Evolutionary conservation across 2,888 invertebrate species (phyloP).

Genomic region (Acleris cristana): DNA sequence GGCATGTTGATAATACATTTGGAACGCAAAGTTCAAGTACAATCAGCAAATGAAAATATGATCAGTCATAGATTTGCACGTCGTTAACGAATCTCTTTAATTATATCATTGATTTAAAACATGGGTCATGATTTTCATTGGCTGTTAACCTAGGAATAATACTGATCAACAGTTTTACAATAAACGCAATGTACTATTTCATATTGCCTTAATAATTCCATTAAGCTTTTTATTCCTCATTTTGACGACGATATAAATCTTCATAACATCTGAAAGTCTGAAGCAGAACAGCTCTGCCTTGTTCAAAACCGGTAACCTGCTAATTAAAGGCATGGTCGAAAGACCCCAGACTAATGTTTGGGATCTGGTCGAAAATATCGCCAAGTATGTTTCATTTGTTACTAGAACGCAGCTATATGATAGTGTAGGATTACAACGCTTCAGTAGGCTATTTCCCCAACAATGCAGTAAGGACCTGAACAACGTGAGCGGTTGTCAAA

Average conservation of each 20-base stretch:
- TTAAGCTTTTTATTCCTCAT: not conserved
- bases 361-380: conserved; percentile 13
- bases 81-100: conserved; percentile 11
- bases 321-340: conserved; percentile 16
- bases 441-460: too few relatives aligned
- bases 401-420: not conserved
- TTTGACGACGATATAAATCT: conserved; percentile 25
- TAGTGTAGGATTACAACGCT: not conserved
- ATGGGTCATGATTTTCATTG: conserved; percentile 32
- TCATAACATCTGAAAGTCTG: not conserved
- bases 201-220: not conserved
- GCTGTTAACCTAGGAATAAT: not conserved
- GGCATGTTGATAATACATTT: not conserved
- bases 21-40: not conserved
- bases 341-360: conserved; percentile 24
- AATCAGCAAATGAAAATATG: conserved; percentile 34
- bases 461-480: too few relatives aligned
- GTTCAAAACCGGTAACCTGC: not conserved
- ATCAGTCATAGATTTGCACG: conserved; percentile 35
- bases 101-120: conserved; percentile 31
- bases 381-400: conserved; percentile 1
- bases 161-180: conserved; percentile 9
- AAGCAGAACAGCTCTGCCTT: conserved; percentile 6
- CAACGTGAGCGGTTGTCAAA: too few relatives aligned
- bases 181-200: not conserved